Evolutionary conservation across 2,888 invertebrate species (phyloP).

Genomic region (Eristalis intricaria): DNA sequence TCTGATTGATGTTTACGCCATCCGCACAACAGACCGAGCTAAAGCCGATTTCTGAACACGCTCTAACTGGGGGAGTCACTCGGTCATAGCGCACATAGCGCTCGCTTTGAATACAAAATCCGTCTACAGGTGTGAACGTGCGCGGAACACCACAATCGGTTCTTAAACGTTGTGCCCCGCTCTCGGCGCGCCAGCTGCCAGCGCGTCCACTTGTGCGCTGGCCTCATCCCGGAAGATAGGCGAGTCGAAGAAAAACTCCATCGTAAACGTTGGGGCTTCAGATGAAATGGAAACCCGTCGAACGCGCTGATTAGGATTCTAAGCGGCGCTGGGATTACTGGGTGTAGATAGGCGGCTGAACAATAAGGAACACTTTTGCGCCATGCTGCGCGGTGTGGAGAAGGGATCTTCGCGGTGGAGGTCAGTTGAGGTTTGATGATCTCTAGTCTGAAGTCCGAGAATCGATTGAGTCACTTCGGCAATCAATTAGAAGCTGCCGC

Average conservation of each 20-base stretch:
- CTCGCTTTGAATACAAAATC: conserved; percentile 37
- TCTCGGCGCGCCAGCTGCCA: background rate
- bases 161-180: background rate
- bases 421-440: background rate
- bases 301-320: conserved; percentile 46
- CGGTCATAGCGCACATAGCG: conserved; percentile 21
- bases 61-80: conserved; percentile 31
- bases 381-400: background rate
- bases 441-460: background rate
- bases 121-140: conserved; percentile 23
- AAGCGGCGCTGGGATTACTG: conserved; percentile 28
- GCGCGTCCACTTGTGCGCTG: background rate
- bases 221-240: conserved; percentile 46
- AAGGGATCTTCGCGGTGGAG: background rate
- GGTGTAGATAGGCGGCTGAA: background rate
- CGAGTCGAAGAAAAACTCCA: conserved; percentile 28
- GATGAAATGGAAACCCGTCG: conserved; percentile 30
- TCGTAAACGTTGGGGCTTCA: conserved; percentile 23
- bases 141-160: background rate
- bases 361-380: background rate
- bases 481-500: background rate
- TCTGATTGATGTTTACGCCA: conserved; percentile 30
- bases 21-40: background rate
- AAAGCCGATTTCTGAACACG: conserved; percentile 28
- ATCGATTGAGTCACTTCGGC: background rate